These are phyloP conservation scores for Lithobates pipiens DNA, from an alignment of 2,797 vertebrate species.

Conservation along the genomic window DNA sequence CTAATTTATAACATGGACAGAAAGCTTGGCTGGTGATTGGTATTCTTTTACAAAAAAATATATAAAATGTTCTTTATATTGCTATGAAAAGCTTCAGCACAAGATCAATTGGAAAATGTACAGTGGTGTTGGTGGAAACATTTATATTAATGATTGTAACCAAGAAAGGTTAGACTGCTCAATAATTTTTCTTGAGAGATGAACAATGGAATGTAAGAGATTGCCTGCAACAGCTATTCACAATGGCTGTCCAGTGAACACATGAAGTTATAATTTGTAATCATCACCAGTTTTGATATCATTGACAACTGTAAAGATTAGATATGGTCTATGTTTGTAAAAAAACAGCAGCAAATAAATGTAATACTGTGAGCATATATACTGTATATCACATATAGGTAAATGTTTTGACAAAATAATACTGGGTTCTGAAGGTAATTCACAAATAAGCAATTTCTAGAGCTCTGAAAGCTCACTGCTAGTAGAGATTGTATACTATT, in stretches of 20 bases:
- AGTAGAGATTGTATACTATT: too few relatives aligned
- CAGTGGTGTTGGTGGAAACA: slow-evolving; percentile 14
- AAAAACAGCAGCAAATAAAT: neutral
- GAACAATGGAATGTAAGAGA: slow-evolving; percentile 45
- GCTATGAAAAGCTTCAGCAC: slow-evolving; percentile 2
- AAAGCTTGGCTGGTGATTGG: neutral
- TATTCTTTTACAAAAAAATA: neutral
- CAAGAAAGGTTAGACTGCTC: slow-evolving; percentile 45
- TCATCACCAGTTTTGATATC: neutral
- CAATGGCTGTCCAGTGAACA: slow-evolving; percentile 4
- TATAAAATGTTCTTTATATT: slow-evolving; percentile 25
- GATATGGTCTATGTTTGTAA: neutral
- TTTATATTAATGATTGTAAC: slow-evolving; percentile 54
- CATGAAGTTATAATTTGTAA: slow-evolving; percentile 9
- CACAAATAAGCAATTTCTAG: too few relatives aligned
- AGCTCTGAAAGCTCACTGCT: too few relatives aligned
- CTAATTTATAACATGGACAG: neutral
- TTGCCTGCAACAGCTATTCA: slow-evolving; percentile 12
- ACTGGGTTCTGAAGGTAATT: too few relatives aligned
- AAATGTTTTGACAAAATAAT: too few relatives aligned
- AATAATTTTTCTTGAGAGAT: slow-evolving; percentile 53
- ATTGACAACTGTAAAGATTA: neutral
- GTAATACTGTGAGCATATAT: neutral
- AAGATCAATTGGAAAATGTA: slow-evolving; percentile 21
- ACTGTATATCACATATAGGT: neutral